Base-by-base conservation (phyloP, 2,797 vertebrate species). In the Parauchenoglanis ngamensis region DNA sequence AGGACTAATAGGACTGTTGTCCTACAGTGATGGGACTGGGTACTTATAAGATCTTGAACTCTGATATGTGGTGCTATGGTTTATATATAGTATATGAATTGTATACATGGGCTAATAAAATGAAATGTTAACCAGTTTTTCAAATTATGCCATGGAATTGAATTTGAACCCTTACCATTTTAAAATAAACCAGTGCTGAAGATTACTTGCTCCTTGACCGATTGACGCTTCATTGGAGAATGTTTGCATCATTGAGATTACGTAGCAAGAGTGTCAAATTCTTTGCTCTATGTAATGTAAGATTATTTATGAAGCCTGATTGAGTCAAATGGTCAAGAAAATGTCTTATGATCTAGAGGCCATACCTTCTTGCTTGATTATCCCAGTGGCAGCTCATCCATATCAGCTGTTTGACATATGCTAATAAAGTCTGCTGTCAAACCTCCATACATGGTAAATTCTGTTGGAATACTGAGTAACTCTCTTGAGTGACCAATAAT, bases 171-270 rank as follows among this genome's bases (percentile, higher is more conserved):
- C 49, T 49, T 25, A 52, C 40, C 35, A 68, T 89, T 87, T 35
- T 86, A 23, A 86, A 85, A 63, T 7, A 19, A 78, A 84, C 12
- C 73, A 10, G 35, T 46, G 54, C 68, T 87, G 84, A 86, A 84
- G 13, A 77, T 83, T 65, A 67, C 52, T 44, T 84, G 86, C 40
- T 87, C 59, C 23, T 4, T 28, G 21, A 87, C 85, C 59, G 87
- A 86, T 40, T 59, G 54, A 23, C 83, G 67, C 44, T 49, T 59
- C 28, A 83, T 19, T 52, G 25, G 21, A 31, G 40, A 49, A 63
- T 78, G 72, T 83, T 89, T 72, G 56, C 78, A 59, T 81, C 76
- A 56, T 61, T 84, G 65, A 84, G 75, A 79, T 86, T 82, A 75
- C 82, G 68, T 78, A 44, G 54, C 49, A 56, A 78, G 17, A 3